Evolutionary conservation across 2,888 invertebrate genomes (phyloP), one percentile per base, ranked within the genome.

Genomic region (Torymus texanus): DNA sequence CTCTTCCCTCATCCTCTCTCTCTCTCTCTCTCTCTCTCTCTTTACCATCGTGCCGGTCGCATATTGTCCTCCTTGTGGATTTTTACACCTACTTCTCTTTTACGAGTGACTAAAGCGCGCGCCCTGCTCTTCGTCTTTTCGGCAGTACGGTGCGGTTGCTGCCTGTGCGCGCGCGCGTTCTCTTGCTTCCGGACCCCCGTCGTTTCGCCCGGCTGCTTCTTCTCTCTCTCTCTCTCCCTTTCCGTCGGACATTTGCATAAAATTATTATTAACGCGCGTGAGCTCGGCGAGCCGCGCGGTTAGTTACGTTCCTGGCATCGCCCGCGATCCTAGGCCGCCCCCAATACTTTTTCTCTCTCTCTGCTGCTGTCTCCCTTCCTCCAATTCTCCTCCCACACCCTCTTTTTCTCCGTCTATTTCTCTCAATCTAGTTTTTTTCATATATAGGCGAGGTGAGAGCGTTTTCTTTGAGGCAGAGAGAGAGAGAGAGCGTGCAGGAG

Each of bases 31-130:
- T 3, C 29, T 68, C 62, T 29, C 10, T 70, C 24, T 55, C 70
- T 63, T 63, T 58, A n/a, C 16, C 61, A 16, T 51, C 56, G 18
- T 53, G 62, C 53, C 65, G 13, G 14, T 29, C 73, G 80, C 82
- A 82, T 80, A 81, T 81, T 82, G 82, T 78, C 75, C 68, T 78
- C 65, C 74, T 74, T 58, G 71, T 41, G 84, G 84, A 87, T 85
- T 86, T 85, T 85, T 85, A 86, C 85, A 85, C 85, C 85, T 87
- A 85, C 85, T 86, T 85, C 83, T 84, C 74, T 87, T 88, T 87
- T 87, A 88, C 85, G 87, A 87, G 86, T 84, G 83, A 79, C 74
- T 79, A 66, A 78, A 76, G 79, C 63, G 73, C 68, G 41, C 21
- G 63, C 18, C 50, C 41, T 21, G 55, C 71, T 1, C 50, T 10